phyloP scores from a whole-genome alignment of 2,797 vertebrate species.

The Bovichtus variegatus region DNA sequence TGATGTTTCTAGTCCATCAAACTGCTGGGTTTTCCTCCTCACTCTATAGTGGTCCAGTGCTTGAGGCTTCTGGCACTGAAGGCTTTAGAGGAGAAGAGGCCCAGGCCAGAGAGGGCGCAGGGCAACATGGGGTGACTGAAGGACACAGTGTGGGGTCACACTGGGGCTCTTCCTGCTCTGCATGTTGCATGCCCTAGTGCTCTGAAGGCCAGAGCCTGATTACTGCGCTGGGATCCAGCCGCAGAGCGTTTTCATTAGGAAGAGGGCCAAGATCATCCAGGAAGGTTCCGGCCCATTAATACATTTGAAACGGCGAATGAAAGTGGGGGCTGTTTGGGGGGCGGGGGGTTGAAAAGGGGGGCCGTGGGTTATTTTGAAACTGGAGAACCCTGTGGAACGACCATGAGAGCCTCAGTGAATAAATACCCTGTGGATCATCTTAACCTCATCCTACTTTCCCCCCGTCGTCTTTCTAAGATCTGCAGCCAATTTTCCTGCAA shows the following conservation, averaged over 20 bases:
- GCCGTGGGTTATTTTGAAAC: slow-evolving; percentile 86
- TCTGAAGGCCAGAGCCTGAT: slow-evolving; percentile 84
- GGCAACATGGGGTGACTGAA: slow-evolving; percentile 76
- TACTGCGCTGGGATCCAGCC: slow-evolving; percentile 82
- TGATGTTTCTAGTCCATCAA: slow-evolving; percentile 59
- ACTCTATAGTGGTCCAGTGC: slow-evolving; percentile 45
- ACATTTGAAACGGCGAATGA: slow-evolving; percentile 88
- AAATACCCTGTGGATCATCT: slow-evolving; percentile 85
- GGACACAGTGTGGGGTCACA: slow-evolving; percentile 80
- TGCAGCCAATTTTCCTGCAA: slow-evolving; percentile 90
- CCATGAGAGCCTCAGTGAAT: slow-evolving; percentile 84
- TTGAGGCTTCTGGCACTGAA: slow-evolving; percentile 56
- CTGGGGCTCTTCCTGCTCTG: slow-evolving; percentile 81
- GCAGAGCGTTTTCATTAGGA: slow-evolving; percentile 88
- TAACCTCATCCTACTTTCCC: slow-evolving; percentile 69
- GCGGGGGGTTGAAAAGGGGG: slow-evolving; percentile 61
- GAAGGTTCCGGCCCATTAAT: slow-evolving; percentile 90
- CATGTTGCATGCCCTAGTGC: slow-evolving; percentile 77
- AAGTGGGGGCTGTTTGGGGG: slow-evolving; percentile 66
- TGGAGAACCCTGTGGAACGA: slow-evolving; percentile 83
- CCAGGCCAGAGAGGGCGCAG: slow-evolving; percentile 68
- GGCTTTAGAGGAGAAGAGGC: slow-evolving; percentile 70
- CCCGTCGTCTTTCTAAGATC: slow-evolving; percentile 75
- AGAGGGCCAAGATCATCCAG: slow-evolving; percentile 88
- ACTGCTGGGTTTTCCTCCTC: slow-evolving; percentile 38